These are phyloP conservation scores for Plecotus auritus DNA, from an alignment of 2,113 vertebrate species.

Conservation along the genomic window DNA sequence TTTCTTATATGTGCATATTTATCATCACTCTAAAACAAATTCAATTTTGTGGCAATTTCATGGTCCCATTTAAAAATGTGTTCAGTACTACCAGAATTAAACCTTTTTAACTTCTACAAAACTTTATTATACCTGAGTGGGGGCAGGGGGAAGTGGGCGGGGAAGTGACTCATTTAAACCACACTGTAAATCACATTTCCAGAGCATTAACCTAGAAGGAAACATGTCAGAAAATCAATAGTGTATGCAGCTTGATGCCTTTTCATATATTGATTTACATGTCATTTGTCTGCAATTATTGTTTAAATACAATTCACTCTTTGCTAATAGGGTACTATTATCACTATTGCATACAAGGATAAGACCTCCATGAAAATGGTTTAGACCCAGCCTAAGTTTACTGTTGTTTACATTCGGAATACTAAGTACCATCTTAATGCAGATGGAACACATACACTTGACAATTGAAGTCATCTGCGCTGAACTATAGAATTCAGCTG, in stretches of 20 bases:
- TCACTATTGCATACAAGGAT: slow-evolving; percentile 69
- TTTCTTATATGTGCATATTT: neutral
- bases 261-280: slow-evolving; percentile 78
- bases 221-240: slow-evolving; percentile 79
- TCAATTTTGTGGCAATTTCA: neutral
- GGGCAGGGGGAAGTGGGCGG: too few relatives aligned
- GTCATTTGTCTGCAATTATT: slow-evolving; percentile 79
- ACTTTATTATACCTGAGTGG: neutral
- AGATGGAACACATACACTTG: neutral
- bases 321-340: slow-evolving; percentile 79
- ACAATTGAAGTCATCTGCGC: neutral
- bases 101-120: slow-evolving; percentile 53
- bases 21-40: slow-evolving; percentile 4
- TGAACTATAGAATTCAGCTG: neutral
- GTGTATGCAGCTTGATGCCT: slow-evolving; percentile 64
- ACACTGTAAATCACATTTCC: slow-evolving; percentile 69
- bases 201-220: slow-evolving; percentile 67
- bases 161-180: slow-evolving; percentile 64
- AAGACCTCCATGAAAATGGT: slow-evolving; percentile 69
- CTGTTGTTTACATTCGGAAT: slow-evolving; percentile 46
- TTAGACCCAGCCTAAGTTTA: slow-evolving; percentile 43
- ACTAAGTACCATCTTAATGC: neutral
- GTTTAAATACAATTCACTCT: slow-evolving; percentile 81
- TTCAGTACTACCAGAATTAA: neutral
- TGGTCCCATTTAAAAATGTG: slow-evolving; percentile 22